Evolutionary conservation across 2,797 vertebrate species (phyloP).

Genomic region (Propithecus perrieri): DNA sequence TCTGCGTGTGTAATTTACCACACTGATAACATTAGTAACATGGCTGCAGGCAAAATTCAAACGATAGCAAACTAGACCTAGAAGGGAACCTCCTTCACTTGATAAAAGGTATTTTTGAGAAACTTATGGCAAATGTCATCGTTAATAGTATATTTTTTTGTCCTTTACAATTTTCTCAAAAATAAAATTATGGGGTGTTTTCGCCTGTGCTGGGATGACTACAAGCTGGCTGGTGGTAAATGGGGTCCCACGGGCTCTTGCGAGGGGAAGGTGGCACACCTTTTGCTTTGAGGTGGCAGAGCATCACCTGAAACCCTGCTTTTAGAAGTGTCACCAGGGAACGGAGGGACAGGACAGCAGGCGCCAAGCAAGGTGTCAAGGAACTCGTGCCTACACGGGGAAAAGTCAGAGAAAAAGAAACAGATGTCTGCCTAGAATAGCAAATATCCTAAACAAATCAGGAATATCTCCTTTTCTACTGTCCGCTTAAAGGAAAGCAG

Average conservation of each 20-base stretch:
- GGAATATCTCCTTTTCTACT: background rate
- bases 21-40: background rate
- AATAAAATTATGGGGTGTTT: background rate
- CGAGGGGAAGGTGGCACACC: background rate
- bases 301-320: background rate
- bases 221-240: no score
- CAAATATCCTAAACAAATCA: background rate
- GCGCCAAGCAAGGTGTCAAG: background rate
- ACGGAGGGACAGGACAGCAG: background rate
- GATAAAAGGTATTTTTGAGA: conserved; percentile 8
- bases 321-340: background rate
- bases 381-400: background rate
- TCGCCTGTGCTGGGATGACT: background rate
- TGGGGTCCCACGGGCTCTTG: no score
- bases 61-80: background rate
- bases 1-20: background rate
- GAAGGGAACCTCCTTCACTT: background rate
- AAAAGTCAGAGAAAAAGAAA: background rate
- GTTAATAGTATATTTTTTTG: background rate
- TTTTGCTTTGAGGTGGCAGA: background rate
- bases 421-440: background rate
- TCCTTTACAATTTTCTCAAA: background rate
- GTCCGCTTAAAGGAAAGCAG: background rate
- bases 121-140: background rate
- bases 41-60: background rate